phyloP scores from a whole-genome alignment of 2,113 vertebrate genomes.

The Amphilophus citrinellus region DNA sequence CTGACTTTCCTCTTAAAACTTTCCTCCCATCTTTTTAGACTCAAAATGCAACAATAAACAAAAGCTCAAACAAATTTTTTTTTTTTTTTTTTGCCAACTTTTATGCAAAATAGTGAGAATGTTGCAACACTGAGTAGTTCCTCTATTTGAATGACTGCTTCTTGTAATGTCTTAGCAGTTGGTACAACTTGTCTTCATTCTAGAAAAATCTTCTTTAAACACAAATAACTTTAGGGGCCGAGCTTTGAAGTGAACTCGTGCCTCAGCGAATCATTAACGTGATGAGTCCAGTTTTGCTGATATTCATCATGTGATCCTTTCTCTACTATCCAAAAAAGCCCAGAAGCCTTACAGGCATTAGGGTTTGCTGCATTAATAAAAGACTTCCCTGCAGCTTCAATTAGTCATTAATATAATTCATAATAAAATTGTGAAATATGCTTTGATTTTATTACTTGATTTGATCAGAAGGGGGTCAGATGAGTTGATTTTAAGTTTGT shows the following conservation, averaged over 20 bases:
- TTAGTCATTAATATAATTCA: neutral
- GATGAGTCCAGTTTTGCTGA: neutral
- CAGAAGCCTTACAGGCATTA: neutral
- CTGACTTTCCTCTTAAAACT: neutral
- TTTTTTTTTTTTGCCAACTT: neutral
- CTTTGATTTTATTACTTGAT: neutral
- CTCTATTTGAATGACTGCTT: neutral
- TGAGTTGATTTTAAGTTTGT: neutral
- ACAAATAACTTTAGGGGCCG: neutral
- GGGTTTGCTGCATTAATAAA: neutral
- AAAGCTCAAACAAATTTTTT: constrained; percentile 9
- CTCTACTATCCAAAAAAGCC: neutral
- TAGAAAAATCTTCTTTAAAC: neutral
- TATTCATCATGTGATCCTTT: neutral
- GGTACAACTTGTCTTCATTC: neutral
- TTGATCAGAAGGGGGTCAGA: neutral
- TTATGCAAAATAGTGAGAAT: neutral
- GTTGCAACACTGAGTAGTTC: neutral
- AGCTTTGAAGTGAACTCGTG: neutral
- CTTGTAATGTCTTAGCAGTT: neutral
- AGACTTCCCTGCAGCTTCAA: neutral
- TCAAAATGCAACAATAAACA: neutral
- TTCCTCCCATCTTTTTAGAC: neutral
- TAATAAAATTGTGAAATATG: neutral
- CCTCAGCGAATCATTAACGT: neutral